These are phyloP conservation scores for Lordiphosa stackelbergi DNA, from an alignment of 1,140 invertebrate species.

Conservation along the genomic window DNA sequence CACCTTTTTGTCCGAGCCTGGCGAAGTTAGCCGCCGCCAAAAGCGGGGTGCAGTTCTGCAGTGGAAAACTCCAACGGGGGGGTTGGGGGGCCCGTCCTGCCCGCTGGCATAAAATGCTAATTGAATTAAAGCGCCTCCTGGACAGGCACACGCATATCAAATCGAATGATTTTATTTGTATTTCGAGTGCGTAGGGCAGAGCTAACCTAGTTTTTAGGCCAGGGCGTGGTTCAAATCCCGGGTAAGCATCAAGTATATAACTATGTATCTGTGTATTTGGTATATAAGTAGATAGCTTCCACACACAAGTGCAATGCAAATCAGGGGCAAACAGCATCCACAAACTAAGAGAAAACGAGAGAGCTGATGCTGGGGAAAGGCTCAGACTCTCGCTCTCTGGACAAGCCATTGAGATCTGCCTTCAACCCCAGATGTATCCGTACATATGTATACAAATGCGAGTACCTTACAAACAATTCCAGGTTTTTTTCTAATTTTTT, in stretches of 20 bases:
- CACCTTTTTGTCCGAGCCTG: conserved; percentile 8
- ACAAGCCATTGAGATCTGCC: conserved; percentile 15
- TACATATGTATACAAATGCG: conserved; percentile 26
- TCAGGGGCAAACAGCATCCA: conserved; percentile 56
- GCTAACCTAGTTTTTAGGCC: conserved; percentile 63
- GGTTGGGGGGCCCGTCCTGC: not conserved
- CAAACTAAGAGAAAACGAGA: conserved; percentile 6
- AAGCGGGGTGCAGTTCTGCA: conserved; percentile 1
- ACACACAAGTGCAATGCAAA: conserved; percentile 44
- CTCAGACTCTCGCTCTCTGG: conserved; percentile 1
- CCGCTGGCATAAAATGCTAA: conserved; percentile 35
- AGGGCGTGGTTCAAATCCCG: conserved; percentile 73
- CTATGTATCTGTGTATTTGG: conserved; percentile 4
- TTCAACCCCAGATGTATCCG: conserved; percentile 1
- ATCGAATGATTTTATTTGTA: conserved; percentile 10
- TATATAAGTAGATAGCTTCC: conserved; percentile 39
- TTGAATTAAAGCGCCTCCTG: conserved; percentile 38
- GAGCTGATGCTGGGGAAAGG: conserved; percentile 21
- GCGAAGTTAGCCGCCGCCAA: not conserved
- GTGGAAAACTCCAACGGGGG: not conserved
- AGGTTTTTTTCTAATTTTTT: conserved; percentile 7
- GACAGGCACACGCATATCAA: conserved; percentile 4
- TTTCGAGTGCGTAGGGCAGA: conserved; percentile 10
- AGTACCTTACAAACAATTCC: conserved; percentile 15
- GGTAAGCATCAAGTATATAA: conserved; percentile 46